Percentiles rank a stretch among this genome's conserved stretches.
phyloP scores from a whole-genome alignment of 1,140 invertebrate genomes.

The Brachystomella parvula region DNA sequence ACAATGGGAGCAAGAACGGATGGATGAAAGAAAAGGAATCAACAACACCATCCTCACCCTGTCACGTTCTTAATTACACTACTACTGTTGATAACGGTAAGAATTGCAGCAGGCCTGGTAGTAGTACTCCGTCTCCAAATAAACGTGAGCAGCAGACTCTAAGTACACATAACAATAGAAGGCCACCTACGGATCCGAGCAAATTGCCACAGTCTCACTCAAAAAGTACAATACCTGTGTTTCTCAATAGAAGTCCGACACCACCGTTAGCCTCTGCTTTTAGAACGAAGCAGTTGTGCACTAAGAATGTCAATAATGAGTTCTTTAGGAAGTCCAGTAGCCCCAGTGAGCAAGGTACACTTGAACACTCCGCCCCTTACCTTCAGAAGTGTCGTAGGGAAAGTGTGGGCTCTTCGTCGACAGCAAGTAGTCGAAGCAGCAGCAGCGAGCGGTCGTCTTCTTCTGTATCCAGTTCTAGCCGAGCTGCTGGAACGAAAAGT shows the following conservation, averaged over 20 bases:
- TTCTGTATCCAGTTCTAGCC: background rate
- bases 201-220: slow-evolving; percentile 30
- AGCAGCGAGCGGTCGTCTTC: slow-evolving; percentile 24
- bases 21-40: background rate
- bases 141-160: slow-evolving; percentile 14
- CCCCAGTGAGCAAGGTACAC: background rate
- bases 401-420: slow-evolving; percentile 29
- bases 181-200: slow-evolving; percentile 36
- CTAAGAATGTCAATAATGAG: slow-evolving; percentile 13
- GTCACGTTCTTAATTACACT: background rate
- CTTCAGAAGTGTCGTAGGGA: slow-evolving; percentile 21
- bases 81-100: too few species aligned
- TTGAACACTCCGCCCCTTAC: background rate
- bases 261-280: slow-evolving; percentile 8
- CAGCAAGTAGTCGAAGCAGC: slow-evolving; percentile 34
- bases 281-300: background rate
- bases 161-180: slow-evolving; percentile 18
- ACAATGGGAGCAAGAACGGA: too few species aligned
- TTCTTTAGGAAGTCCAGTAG: slow-evolving; percentile 6
- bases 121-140: background rate
- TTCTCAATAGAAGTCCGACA: slow-evolving; percentile 15
- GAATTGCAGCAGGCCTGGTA: background rate
- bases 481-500: background rate
- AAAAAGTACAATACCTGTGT: slow-evolving; percentile 5
- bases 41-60: background rate